Base-by-base conservation (phyloP, 2,797 vertebrate species). In the Thaleichthys pacificus region DNA sequence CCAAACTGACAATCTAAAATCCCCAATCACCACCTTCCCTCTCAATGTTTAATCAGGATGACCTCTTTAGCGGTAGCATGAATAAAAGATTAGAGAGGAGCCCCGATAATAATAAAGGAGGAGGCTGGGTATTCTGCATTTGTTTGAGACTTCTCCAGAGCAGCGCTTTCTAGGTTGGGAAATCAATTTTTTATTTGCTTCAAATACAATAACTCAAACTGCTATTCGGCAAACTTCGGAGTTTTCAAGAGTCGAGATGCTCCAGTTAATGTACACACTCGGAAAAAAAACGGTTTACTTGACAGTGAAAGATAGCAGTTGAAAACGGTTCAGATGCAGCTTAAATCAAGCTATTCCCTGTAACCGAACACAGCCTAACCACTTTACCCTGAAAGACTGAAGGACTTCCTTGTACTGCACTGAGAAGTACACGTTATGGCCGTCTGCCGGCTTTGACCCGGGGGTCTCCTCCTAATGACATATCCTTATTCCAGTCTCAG, bases 61-160 rank as follows among this genome's bases (percentile, higher is more conserved):
- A 80, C 81, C 80, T 79, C 77, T 83, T 84, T 80, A 77, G 71
- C 80, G 68, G 65, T 69, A 58, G 79, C 77, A 87, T 81, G 24
- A 84, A 88, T 83, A 72, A 82, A 83, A 82, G 73, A 87, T 87
- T 77, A 82, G 70, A 79, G 72, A 74, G 47, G 26, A 80, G 69
- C 72, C 68, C 73, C 62, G 73, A 78, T 83, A 71, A 86, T 21
- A 74, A 26, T 69, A 58, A 76, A 47, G 21, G 66, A 71, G 63
- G 68, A 76, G 71, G 42, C 26, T 2, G 35, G 11, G 35, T 8
- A 21, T 9, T 26, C 22, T 47, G 38, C 8, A 21, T 22, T 14
- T 1, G 17, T 17, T 35, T 35, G 14, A 64, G 30, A 17, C 19
- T 64, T 11, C 14, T 6, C 28, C 22, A 64, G 61, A 19, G 42